Base-by-base conservation (phyloP, 1,140 invertebrate genomes). In the Phymorhynchus buccinoides region DNA sequence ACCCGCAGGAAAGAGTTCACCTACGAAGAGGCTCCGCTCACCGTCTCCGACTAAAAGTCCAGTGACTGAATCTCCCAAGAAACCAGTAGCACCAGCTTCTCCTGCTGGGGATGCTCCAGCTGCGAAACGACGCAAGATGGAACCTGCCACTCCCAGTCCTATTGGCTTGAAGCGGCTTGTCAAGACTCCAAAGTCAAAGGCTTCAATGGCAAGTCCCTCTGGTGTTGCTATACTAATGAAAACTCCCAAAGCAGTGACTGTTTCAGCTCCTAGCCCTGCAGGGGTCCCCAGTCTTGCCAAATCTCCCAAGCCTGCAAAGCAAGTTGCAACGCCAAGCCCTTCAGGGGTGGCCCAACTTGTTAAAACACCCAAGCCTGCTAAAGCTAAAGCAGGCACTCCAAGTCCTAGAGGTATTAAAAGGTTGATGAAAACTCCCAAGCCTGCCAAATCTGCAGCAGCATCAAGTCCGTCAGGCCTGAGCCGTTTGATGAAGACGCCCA, bases 191-290 rank as follows among this genome's bases (percentile, higher is more conserved):
- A 87, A 87, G 71, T 32, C 27, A 14, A 73, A 83, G 35, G 48
- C 84, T 68, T 83, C 39, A 44, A 68, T 82, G 78, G 80, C 68
- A 16, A 89, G 86, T 86, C 86, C 80, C 68, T 84, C 80, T 71
- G 88, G 87, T 73, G 42, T 90, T 18, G 81, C 68, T 32, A 83
- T 85, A 73, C 44, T 90, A 44, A 80, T 90, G 80, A 85, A 87
- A n/a, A 88, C 89, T 30, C 89, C 88, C 16, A 87, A 87, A 68
- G n/a, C 37, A 4, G 41, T 77, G 18, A 32, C 80, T 37, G 83
- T 81, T 39, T 75, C 52, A 62, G 66, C 85, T 82, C 80, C 80
- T 14, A 89, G 86, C 88, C 86, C 80, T 78, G 77, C 71, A 52
- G 88, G 87, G 39, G 42, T 90, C 6, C 48, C 62, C 16, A 73